Evolutionary conservation across 2,888 invertebrate species (phyloP), one percentile per base, ranked within the genome.

Genomic region (Lycophotia porphyrea): DNA sequence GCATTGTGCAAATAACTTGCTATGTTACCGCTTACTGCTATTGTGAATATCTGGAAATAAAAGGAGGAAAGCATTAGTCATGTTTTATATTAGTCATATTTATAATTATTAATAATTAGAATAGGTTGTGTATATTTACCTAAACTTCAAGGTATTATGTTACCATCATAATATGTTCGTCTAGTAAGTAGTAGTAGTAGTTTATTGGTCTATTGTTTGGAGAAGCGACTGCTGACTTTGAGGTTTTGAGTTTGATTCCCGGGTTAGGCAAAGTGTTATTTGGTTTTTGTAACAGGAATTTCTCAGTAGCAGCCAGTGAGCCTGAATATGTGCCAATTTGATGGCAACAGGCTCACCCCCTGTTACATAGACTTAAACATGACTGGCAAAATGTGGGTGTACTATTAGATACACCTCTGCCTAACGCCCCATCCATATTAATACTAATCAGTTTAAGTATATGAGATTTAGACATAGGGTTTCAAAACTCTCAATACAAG

Each of bases 21-120:
- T 81, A 99, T 97, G 93, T 99, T 99, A 61, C 99, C 99, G 91
- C 98, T 98, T 31, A 99, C 98, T 9, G 99, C 99, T 92, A 99
- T 99, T 3, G 99, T 98, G 93, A 99, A 99, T 75, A 99, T 97
- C 97, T 97, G 90, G 0, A 93, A 78, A 47, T 9, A 34, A 44
- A 61, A 31, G 1, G 1, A 39, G n/a, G 13, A 5, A 52, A 36
- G 39, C 27, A n/a, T 31, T 44, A 24, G 8, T n/a, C 15, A 36
- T 36, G 44, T 7, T 18, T 13, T 44, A 24, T 47, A 7, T 36
- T 27, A 7, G 34, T 5, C 21, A 36, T 13, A 21, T 31, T 65
- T 5, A n/a, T n/a, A n/a, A 3, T 4, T 36, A 42, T 5, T 7
- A 58, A 18, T 2, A 9, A 34, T 5, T 15, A 2, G 52, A n/a